Evolutionary conservation across 1,140 invertebrate species (phyloP).

Genomic region (Lordiphosa mommai): DNA sequence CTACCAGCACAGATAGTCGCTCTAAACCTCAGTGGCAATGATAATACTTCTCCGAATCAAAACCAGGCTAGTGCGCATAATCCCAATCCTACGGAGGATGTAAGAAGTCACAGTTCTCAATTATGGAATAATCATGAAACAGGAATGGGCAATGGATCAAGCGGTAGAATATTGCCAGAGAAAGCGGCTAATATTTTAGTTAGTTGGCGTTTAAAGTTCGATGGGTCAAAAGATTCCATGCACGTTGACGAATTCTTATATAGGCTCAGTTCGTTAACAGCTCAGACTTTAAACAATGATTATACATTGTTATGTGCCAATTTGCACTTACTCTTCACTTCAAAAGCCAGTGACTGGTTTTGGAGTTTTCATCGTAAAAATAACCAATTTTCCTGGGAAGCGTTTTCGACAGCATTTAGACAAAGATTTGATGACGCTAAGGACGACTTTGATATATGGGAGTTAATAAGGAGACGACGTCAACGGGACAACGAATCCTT

Average conservation of each 20-base stretch:
- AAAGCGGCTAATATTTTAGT: background rate
- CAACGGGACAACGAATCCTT: constrained; percentile 1
- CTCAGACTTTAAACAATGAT: constrained; percentile 1
- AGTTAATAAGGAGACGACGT: background rate
- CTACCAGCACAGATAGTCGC: no score
- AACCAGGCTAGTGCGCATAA: no score
- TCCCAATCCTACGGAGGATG: no score
- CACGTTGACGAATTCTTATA: no score
- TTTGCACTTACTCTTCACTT: constrained; percentile 1
- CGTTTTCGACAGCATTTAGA: constrained; percentile 7
- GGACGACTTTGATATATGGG: background rate
- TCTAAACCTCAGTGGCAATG: no score
- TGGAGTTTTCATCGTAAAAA: constrained; percentile 7
- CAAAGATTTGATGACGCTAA: constrained; percentile 6
- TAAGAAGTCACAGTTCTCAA: no score
- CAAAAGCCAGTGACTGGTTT: constrained; percentile 9
- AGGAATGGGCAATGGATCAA: no score
- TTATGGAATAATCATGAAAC: no score
- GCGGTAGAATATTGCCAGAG: background rate
- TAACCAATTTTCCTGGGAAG: background rate
- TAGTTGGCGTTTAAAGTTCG: background rate
- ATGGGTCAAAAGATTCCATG: no score
- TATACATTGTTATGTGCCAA: background rate
- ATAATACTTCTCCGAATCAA: no score
- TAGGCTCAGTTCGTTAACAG: background rate